Evolutionary conservation across 2,797 vertebrate species (phyloP), one percentile per base, ranked within the genome.

Genomic region (Basileuterus tristriatus): DNA sequence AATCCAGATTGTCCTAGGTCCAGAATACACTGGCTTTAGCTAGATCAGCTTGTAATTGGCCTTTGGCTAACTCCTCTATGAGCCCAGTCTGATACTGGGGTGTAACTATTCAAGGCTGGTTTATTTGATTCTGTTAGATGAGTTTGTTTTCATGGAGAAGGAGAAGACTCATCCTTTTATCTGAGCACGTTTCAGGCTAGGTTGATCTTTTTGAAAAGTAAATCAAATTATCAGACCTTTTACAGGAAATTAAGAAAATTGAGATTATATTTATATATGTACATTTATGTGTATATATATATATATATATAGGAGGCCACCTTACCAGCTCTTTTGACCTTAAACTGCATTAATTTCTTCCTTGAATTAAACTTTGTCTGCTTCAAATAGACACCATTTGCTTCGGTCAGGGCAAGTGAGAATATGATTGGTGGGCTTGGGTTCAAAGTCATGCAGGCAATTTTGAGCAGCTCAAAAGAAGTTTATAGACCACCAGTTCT

Each of bases 41-140:
- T 93, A 89, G 93, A 96, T 95, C 96, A 95, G 96, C 84, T 94
- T 94, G 94, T 96, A 92, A 85, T 88, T 96, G 94, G 91, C 92
- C 95, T 96, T 95, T 94, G 95, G 95, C 91, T 97, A 96, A 95
- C 91, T 88, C 70, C 84, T 96, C 69, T 65, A 37, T 76, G 74
- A 96, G 87, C 20, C 82, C 79, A 76, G 69, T 56, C 95, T 90
- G 92, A 89, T 85, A 93, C 29, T 41, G 34, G 50, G 50, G 83
- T 89, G 76, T 44, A 94, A 75, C 65, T 59, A 65, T 83, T 71
- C 84, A 81, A 70, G 85, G 84, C 47, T 85, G 26, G 10, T 75
- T 83, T 78, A 64, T 68, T 87, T 68, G 29, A 58, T 80, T 65
- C 49, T 89, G 23, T 59, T 67, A 59, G 44, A 55, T 69, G n/a